phyloP scores from a whole-genome alignment of 2,113 vertebrate species.

The Pseudorhombus dupliciocellatus region DNA sequence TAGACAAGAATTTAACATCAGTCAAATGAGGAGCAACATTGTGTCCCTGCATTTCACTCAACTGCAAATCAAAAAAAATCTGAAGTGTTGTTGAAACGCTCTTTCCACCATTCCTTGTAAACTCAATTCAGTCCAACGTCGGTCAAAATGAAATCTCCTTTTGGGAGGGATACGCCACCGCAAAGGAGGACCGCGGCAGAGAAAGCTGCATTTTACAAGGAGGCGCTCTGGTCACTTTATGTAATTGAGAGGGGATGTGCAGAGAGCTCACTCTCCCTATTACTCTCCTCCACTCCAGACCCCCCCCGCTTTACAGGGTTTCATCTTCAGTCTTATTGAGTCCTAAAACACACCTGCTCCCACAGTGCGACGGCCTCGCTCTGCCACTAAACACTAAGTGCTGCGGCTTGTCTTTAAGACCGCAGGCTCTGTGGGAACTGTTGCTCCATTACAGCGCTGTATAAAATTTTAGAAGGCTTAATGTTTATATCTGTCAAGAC shows the following conservation, averaged over 20 bases:
- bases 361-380: constrained; percentile 35
- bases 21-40: neutral
- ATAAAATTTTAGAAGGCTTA: constrained; percentile 39
- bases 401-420: constrained; percentile 53
- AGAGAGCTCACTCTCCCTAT: constrained; percentile 43
- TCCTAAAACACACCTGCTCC: constrained; percentile 78
- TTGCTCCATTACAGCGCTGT: constrained; percentile 36
- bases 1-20: too few species aligned
- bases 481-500: constrained; percentile 41
- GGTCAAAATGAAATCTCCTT: constrained; percentile 43
- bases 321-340: constrained; percentile 66
- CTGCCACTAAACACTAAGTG: constrained; percentile 52
- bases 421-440: constrained; percentile 19
- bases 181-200: constrained; percentile 8
- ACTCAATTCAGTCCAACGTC: constrained; percentile 9
- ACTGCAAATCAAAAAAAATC: neutral
- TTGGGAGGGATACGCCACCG: constrained; percentile 31
- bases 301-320: constrained; percentile 59
- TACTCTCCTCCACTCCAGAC: constrained; percentile 43
- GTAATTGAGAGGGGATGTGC: constrained; percentile 62
- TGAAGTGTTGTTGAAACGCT: constrained; percentile 6
- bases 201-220: constrained; percentile 48
- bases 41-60: neutral
- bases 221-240: constrained; percentile 57
- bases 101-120: constrained; percentile 3